Conservation (phyloP, 1,140 invertebrate genomes). For the Eufriesea mexicana region DNA sequence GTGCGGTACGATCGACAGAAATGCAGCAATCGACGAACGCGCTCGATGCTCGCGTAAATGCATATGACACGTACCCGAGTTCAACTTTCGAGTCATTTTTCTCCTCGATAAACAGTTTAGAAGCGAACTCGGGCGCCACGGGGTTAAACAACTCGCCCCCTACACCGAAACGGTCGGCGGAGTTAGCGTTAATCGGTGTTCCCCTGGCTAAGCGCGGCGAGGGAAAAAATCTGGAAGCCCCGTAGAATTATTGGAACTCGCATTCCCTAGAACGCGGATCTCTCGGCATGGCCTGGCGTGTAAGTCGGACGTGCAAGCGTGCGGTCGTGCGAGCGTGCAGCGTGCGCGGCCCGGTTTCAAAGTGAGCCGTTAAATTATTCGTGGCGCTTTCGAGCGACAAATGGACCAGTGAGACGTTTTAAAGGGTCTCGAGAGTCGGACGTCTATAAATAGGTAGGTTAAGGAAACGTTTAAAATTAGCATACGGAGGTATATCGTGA, state of each 20-base stretch:
- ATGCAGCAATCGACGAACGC: too few species aligned
- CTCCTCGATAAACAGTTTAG: too few species aligned
- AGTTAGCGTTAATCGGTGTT: too few species aligned
- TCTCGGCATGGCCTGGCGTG: too few species aligned
- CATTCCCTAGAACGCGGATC: conserved; percentile 1
- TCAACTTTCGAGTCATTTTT: too few species aligned
- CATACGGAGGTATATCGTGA: conserved; percentile 33
- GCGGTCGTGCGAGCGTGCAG: conserved; percentile 18
- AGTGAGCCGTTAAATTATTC: conserved; percentile 65
- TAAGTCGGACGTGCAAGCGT: background rate
- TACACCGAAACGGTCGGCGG: too few species aligned
- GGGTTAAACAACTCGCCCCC: too few species aligned
- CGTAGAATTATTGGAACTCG: background rate
- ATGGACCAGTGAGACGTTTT: conserved; percentile 68
- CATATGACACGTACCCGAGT: too few species aligned
- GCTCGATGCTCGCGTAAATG: too few species aligned
- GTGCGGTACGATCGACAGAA: too few species aligned
- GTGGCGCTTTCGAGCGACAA: conserved; percentile 63
- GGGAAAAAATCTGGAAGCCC: background rate
- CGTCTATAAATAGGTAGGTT: conserved; percentile 73
- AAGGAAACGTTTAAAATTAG: conserved; percentile 76
- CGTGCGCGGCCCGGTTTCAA: conserved; percentile 59
- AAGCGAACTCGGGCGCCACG: too few species aligned
- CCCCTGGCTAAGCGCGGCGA: too few species aligned
- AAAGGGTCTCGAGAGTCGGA: conserved; percentile 66